These are phyloP conservation scores for Eurystomus gularis DNA, from an alignment of 2,113 vertebrate genomes.

Conservation along the genomic window DNA sequence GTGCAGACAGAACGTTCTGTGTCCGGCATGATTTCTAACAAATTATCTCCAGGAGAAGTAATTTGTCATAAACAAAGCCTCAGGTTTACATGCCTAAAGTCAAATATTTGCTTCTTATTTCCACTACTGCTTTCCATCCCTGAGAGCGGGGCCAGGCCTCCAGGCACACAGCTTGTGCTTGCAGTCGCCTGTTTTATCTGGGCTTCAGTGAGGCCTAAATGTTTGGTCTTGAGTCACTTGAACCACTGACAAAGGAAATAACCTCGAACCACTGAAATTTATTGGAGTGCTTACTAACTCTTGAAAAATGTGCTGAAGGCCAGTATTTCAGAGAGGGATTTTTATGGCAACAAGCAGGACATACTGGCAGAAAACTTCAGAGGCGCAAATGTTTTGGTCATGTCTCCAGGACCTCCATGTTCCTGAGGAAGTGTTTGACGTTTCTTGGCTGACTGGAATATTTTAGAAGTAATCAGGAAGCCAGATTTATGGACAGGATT, in stretches of 20 bases:
- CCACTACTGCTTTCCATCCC: fast-evolving
- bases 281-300: background rate
- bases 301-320: background rate
- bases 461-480: background rate
- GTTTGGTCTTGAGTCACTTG: background rate
- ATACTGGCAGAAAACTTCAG: background rate
- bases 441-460: background rate
- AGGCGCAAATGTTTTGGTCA: background rate
- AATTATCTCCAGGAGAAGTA: background rate
- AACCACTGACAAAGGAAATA: background rate
- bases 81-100: background rate
- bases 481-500: background rate
- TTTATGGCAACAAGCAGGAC: background rate
- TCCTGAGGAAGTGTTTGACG: background rate
- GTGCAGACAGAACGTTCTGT: background rate
- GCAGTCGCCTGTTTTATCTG: fast-evolving
- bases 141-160: background rate
- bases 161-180: background rate
- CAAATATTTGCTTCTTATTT: background rate
- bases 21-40: background rate
- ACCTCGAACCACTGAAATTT: background rate
- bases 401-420: background rate
- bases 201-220: background rate
- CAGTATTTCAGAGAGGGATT: background rate
- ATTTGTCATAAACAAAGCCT: background rate